Evolutionary conservation across 2,888 invertebrate species (phyloP), one percentile per base, ranked within the genome.

Genomic region (Taenaris catops): DNA sequence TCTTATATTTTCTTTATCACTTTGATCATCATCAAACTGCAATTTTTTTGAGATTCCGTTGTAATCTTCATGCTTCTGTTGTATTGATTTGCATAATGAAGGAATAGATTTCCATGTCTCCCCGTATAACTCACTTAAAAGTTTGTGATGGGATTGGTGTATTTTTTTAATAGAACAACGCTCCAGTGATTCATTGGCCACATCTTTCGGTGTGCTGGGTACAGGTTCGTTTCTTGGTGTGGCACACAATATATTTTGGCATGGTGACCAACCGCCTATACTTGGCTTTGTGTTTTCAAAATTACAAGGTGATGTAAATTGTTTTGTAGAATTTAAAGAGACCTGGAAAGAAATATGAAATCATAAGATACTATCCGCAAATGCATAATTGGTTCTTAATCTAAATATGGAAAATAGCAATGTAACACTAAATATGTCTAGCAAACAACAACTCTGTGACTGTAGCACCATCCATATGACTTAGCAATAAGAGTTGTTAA

Each of bases 111-210:
- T 87, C 90, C 89, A 90, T 4, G 65, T 58, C 24, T 80, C 70
- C n/a, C 90, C 90, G 11, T 90, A 90, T 1, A 90, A 52, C 37
- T 89, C 88, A 8, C 75, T 86, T 0, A 84, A 57, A 19, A 84
- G 36, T 58, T 83, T 84, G 38, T 71, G 75, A 26, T 86, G 83
- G 0, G 83, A 83, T 10, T 63, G 46, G 20, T 76, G 65, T 33
- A 84, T 75, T 61, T 67, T 76, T 31, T 75, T 73, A 23, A 81
- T 62, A 0, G 83, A 67, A 34, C 86, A 86, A 31, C 76, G 57
- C 48, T 84, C 73, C 11, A 57, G 46, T 0, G 83, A 84, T 49
- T 75, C 73, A n/a, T 81, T 76, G 3, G 67, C 64, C 27, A 60
- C 21, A 28, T 84, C 80, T 52, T 63, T 67, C 0, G 80, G 79